Evolutionary conservation across 2,888 invertebrate genomes (phyloP).

Genomic region (Eupithecia abbreviata): DNA sequence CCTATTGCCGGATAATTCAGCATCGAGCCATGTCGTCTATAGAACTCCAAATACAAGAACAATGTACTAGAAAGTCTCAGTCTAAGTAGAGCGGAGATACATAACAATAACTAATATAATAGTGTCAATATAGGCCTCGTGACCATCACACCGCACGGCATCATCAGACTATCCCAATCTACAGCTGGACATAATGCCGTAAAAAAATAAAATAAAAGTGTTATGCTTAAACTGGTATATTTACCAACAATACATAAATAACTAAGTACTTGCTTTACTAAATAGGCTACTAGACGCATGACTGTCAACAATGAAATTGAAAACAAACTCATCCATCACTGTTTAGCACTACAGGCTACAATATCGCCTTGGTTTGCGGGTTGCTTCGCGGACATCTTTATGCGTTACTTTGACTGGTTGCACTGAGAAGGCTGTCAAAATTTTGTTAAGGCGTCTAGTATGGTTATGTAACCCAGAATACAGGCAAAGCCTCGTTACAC

Average conservation of each 20-base stretch:
- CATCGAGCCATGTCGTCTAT: background rate
- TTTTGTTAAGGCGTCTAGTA: background rate
- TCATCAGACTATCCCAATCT: too few relatives aligned
- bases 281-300: background rate
- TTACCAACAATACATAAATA: background rate
- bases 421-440: too few relatives aligned
- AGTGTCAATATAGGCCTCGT: too few relatives aligned
- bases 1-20: background rate
- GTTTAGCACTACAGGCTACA: background rate
- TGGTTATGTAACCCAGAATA: background rate
- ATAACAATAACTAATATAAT: too few relatives aligned
- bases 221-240: too few relatives aligned
- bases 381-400: background rate
- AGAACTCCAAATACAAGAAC: too few relatives aligned
- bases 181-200: too few relatives aligned
- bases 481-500: background rate
- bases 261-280: background rate
- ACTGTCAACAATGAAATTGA: background rate
- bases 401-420: background rate
- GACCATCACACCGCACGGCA: too few relatives aligned
- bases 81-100: too few relatives aligned
- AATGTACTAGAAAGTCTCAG: too few relatives aligned
- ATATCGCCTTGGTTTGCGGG: background rate
- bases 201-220: too few relatives aligned
- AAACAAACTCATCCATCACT: conserved; percentile 4